A percentile compares a stretch with the other conserved stretches of the same genome.
phyloP scores from a whole-genome alignment of 2,797 vertebrate species.

The Sphenodon punctatus region DNA sequence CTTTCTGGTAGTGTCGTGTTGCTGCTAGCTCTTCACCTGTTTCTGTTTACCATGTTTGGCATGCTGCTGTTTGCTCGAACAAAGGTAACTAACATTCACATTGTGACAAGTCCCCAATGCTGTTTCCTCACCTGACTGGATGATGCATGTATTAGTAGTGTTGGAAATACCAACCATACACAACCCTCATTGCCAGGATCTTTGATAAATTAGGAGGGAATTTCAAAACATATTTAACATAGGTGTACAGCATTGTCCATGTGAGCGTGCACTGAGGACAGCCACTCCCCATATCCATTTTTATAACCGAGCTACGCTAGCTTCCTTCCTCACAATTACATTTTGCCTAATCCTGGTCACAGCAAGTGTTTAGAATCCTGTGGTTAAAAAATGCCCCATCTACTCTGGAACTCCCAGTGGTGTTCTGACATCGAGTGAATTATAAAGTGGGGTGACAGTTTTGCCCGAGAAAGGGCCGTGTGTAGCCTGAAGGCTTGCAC shows the following conservation, averaged over 20 bases:
- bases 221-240: accelerated
- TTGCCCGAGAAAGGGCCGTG: no score
- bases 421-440: no score
- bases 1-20: conserved; percentile 82
- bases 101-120: not conserved
- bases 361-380: not conserved
- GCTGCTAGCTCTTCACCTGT: conserved; percentile 88
- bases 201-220: not conserved
- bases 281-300: not conserved
- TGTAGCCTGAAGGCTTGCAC: no score
- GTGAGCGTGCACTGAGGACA: not conserved
- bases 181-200: not conserved
- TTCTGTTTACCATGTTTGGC: conserved; percentile 92
- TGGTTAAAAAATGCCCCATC: not conserved
- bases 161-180: no score
- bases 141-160: not conserved
- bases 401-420: not conserved
- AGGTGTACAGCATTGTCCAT: not conserved
- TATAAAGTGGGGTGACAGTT: no score
- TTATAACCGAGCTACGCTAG: not conserved
- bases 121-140: not conserved
- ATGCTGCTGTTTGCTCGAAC: conserved; percentile 91
- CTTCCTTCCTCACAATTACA: not conserved
- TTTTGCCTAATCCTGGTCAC: not conserved
- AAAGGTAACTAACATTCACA: conserved; percentile 74